A percentile compares a stretch with the other conserved stretches of the same genome.
phyloP scores from a whole-genome alignment of 2,113 vertebrate species.

The Vidua chalybeata region DNA sequence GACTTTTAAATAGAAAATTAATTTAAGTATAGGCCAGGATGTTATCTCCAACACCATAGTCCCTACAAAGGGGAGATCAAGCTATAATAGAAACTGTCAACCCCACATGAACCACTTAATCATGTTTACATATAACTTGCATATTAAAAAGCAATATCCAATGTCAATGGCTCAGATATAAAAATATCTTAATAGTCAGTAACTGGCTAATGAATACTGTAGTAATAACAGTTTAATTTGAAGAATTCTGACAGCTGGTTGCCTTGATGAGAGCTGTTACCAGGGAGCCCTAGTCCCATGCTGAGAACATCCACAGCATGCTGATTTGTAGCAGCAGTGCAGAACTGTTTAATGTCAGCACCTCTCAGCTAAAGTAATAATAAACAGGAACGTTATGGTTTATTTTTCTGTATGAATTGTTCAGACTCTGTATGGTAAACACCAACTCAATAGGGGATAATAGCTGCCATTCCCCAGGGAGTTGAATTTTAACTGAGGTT shows the following conservation, averaged over 20 bases:
- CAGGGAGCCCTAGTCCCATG: slow-evolving; percentile 75
- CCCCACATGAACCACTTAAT: slow-evolving; percentile 59
- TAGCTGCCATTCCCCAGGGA: slow-evolving; percentile 72
- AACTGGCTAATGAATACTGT: slow-evolving; percentile 81
- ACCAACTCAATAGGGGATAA: slow-evolving; percentile 79
- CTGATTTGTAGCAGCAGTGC: slow-evolving; percentile 82
- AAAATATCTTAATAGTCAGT: slow-evolving; percentile 82
- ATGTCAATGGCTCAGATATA: slow-evolving; percentile 74
- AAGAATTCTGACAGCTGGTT: slow-evolving; percentile 83
- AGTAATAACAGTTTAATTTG: slow-evolving; percentile 83
- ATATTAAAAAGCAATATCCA: slow-evolving; percentile 78
- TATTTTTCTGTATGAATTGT: slow-evolving; percentile 84
- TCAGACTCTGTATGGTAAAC: slow-evolving; percentile 79
- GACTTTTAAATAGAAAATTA: slow-evolving; percentile 51
- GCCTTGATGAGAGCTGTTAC: slow-evolving; percentile 80
- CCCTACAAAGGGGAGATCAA: slow-evolving; percentile 13
- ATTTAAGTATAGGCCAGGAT: background rate
- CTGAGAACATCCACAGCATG: slow-evolving; percentile 81
- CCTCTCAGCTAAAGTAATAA: slow-evolving; percentile 83
- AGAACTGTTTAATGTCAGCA: slow-evolving; percentile 85
- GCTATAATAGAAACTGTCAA: slow-evolving; percentile 42
- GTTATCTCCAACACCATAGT: background rate
- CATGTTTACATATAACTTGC: slow-evolving; percentile 74
- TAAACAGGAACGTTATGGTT: slow-evolving; percentile 83
- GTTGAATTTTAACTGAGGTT: slow-evolving; percentile 61